phyloP scores from a whole-genome alignment of 2,113 vertebrate genomes.

The Lanius collurio region DNA sequence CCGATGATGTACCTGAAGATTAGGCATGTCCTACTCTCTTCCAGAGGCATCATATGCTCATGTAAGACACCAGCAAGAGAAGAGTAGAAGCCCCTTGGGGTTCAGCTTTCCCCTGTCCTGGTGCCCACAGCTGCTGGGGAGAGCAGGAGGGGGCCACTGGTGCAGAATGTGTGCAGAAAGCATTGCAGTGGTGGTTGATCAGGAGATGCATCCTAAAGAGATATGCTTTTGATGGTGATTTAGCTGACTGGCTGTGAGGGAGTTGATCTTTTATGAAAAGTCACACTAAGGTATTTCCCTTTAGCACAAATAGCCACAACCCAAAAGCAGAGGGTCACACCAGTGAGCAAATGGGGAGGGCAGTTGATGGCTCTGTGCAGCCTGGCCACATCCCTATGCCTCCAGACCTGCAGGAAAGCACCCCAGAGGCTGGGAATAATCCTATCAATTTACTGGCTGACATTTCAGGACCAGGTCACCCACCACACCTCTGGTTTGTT shows the following conservation, averaged over 20 bases:
- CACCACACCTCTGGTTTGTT: not conserved
- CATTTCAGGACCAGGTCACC: not conserved
- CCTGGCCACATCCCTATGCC: not conserved
- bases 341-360: not conserved
- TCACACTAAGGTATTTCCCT: not conserved
- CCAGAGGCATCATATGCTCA: accelerated
- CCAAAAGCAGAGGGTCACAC: not conserved
- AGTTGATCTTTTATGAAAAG: not conserved
- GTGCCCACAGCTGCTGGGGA: not conserved
- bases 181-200: accelerated
- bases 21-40: not conserved
- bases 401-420: not conserved
- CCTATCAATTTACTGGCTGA: not conserved
- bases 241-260: not conserved
- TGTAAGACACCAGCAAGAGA: not conserved
- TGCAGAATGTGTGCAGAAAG: not conserved
- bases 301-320: not conserved
- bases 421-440: not conserved
- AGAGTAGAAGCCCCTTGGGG: not conserved
- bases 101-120: not conserved
- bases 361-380: not conserved
- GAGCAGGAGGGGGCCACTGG: not conserved
- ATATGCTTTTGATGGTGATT: not conserved
- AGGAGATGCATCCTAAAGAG: not conserved
- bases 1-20: not conserved